Conservation (phyloP, 1,140 invertebrate species). For the Aleiodes sp. region DNA sequence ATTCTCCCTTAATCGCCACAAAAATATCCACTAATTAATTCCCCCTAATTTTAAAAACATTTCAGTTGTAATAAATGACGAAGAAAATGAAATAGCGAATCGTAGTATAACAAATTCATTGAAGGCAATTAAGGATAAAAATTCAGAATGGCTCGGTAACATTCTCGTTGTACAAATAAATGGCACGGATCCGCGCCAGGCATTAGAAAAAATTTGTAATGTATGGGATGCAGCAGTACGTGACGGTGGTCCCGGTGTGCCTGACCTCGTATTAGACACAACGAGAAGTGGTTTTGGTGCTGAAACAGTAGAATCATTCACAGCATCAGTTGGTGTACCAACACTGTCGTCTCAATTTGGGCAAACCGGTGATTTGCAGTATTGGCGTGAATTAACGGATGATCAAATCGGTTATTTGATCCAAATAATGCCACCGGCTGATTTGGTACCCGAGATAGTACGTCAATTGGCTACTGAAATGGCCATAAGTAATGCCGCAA, state of each 20-base stretch:
- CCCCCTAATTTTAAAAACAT: no score
- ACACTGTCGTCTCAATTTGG: slow-evolving; percentile 86
- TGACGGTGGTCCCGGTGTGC: slow-evolving; percentile 65
- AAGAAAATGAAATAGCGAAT: slow-evolving; percentile 50
- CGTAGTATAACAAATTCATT: slow-evolving; percentile 53
- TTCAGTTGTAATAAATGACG: slow-evolving; percentile 58
- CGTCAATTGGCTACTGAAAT: slow-evolving; percentile 80
- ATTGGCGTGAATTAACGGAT: slow-evolving; percentile 77
- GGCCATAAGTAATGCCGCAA: slow-evolving; percentile 90
- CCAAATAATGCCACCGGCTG: slow-evolving; percentile 81
- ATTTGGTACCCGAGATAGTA: slow-evolving; percentile 83
- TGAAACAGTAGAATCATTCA: slow-evolving; percentile 85
- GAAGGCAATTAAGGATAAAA: slow-evolving; percentile 45
- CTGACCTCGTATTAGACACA: slow-evolving; percentile 82
- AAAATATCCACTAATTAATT: no score
- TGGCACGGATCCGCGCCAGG: slow-evolving; percentile 41
- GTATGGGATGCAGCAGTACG: slow-evolving; percentile 48
- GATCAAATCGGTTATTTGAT: slow-evolving; percentile 77
- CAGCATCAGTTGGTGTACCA: slow-evolving; percentile 79
- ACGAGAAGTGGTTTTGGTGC: slow-evolving; percentile 80
- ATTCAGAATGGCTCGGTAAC: slow-evolving; percentile 48
- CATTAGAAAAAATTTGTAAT: slow-evolving; percentile 49
- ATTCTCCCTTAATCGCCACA: no score
- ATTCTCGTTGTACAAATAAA: slow-evolving; percentile 50
- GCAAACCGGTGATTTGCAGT: slow-evolving; percentile 80